Conservation (phyloP, 2,888 invertebrate species). For the Amphiduros pacificus region DNA sequence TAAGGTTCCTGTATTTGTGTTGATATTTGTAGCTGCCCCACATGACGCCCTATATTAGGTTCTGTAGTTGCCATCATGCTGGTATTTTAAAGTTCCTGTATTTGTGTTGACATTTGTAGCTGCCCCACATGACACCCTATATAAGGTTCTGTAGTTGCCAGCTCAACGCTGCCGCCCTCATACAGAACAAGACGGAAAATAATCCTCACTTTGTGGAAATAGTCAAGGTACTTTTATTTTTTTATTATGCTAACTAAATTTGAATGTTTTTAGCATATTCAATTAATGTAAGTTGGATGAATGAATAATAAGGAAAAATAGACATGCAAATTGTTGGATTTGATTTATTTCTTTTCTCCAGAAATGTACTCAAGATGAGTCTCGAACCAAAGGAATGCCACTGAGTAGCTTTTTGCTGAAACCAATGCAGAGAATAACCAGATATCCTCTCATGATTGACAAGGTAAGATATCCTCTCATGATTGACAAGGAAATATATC, state of each 20-base stretch:
- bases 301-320: too few relatives aligned
- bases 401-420: slow-evolving; percentile 73
- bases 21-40: too few relatives aligned
- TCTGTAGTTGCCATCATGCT: slow-evolving; percentile 76
- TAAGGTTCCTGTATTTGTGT: too few relatives aligned
- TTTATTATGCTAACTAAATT: too few relatives aligned
- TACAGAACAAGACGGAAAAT: slow-evolving; percentile 70
- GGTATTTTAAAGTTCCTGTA: too few relatives aligned
- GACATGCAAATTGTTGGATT: too few relatives aligned
- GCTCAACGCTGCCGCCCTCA: slow-evolving; percentile 70
- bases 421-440: slow-evolving; percentile 81
- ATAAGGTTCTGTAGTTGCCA: slow-evolving; percentile 76
- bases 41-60: too few relatives aligned
- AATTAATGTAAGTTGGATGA: too few relatives aligned
- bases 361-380: slow-evolving; percentile 70
- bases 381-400: slow-evolving; percentile 67
- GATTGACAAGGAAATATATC: too few relatives aligned
- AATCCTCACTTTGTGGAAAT: slow-evolving; percentile 68
- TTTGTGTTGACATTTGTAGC: slow-evolving; percentile 60
- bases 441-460: slow-evolving; percentile 75
- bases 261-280: too few relatives aligned
- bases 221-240: slow-evolving; percentile 51
- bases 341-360: slow-evolving; percentile 43
- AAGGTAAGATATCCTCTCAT: slow-evolving; percentile 58
- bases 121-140: slow-evolving; percentile 73